Conservation (phyloP, 2,797 vertebrate species). For the Phoebastria nigripes region DNA sequence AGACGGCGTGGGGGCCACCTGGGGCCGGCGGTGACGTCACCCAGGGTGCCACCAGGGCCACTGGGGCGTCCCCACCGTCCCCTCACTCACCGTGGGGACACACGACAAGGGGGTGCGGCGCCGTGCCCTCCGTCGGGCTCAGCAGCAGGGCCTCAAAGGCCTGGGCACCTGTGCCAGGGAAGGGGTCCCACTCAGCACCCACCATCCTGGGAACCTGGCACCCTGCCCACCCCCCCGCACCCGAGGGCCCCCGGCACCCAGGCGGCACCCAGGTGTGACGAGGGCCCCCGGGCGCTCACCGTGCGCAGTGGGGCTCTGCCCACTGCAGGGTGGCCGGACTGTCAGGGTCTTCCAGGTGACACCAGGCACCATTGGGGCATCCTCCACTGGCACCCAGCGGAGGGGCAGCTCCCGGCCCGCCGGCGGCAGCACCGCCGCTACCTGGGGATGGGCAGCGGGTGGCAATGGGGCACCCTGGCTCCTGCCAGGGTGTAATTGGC, state of each 20-base stretch:
- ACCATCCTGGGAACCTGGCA: neutral
- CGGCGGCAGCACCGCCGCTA: slow-evolving; percentile 74
- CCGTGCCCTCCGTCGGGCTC: slow-evolving; percentile 25
- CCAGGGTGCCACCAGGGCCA: neutral
- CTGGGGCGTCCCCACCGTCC: neutral
- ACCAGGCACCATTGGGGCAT: slow-evolving; percentile 62
- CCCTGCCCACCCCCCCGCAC: neutral
- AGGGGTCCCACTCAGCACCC: neutral
- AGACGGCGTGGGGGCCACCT: slow-evolving; percentile 86
- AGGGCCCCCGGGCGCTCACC: neutral
- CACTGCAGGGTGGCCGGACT: slow-evolving; percentile 65
- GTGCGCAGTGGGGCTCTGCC: neutral
- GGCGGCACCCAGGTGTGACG: neutral
- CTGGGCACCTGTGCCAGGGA: slow-evolving; percentile 68
- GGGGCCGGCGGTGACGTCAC: neutral
- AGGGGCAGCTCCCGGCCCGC: slow-evolving; percentile 57
- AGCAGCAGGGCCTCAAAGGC: slow-evolving; percentile 81
- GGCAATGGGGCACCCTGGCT: neutral
- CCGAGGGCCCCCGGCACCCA: neutral
- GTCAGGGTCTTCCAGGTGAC: slow-evolving; percentile 78
- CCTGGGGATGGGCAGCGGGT: slow-evolving; percentile 26
- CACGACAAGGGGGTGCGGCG: slow-evolving; percentile 73
- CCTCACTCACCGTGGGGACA: slow-evolving; percentile 80
- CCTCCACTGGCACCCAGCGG: slow-evolving; percentile 72
- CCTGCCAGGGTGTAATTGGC: accelerated